Evolutionary conservation across 2,113 vertebrate genomes (phyloP).

Genomic region (Bettongia penicillata): DNA sequence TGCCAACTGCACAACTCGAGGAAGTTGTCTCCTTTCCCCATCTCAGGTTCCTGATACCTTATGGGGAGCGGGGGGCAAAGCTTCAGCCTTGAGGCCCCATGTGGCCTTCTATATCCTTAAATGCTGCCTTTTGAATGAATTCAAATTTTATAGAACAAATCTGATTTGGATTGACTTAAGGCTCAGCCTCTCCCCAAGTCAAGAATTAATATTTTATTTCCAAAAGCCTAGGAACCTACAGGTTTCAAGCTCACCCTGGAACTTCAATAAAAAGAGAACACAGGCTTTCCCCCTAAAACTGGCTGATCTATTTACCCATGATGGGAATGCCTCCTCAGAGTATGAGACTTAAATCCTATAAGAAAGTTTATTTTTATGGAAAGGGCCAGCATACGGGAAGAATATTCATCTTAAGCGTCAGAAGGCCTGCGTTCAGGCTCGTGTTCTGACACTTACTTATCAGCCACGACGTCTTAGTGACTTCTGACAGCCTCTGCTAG

Average conservation of each 20-base stretch:
- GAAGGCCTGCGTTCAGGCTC: slow-evolving; percentile 11
- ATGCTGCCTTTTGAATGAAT: no score
- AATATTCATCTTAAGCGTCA: slow-evolving; percentile 12
- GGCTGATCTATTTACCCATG: slow-evolving; percentile 7
- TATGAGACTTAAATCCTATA: slow-evolving; percentile 6
- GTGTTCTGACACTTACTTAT: neutral
- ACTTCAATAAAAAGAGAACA: slow-evolving; percentile 16
- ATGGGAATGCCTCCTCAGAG: slow-evolving; percentile 23
- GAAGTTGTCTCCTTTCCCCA: neutral
- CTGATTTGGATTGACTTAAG: neutral
- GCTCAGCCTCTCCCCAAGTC: slow-evolving; percentile 6
- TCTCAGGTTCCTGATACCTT: neutral
- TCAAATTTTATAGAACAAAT: no score
- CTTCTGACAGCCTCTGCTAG: no score
- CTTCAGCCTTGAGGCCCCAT: no score
- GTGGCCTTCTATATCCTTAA: no score
- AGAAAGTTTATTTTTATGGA: neutral
- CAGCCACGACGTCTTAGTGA: no score
- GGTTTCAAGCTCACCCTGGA: slow-evolving; percentile 18
- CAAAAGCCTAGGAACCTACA: neutral
- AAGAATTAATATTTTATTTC: neutral
- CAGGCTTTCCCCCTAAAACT: slow-evolving; percentile 31
- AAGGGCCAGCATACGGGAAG: slow-evolving; percentile 47
- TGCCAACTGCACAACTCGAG: neutral
- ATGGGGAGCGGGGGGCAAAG: no score